Base-by-base conservation (phyloP, 2,888 invertebrate species). In the Stramonita haemastoma region DNA sequence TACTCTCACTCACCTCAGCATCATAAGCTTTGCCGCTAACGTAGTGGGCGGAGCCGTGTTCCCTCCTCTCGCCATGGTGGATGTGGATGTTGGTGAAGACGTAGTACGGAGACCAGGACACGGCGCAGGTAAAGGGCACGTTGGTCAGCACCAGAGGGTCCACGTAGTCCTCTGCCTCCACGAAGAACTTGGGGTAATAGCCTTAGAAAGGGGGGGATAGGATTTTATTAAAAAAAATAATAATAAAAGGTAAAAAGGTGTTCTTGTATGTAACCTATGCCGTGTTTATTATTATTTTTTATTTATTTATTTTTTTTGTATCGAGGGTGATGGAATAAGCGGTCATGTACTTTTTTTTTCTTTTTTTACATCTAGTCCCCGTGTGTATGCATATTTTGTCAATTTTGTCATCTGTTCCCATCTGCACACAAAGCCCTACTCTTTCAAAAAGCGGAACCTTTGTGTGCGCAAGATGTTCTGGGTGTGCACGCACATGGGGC, bases 101-200 rank as follows among this genome's bases (percentile, higher is more conserved):
- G 83, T 83, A 83, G 19, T 83, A 15, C 36, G 32, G n/a, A 36
- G 36, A 36, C 15, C 83, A 4, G 15, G 4, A 46, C 36, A 83
- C 26, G 36, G 83, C 34, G 46, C 83, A 83, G 13, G 36, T 83
- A 26, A 83, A 83, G 19, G 83, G 83, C 13, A 83, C 34, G 36
- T 36, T 26, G 13, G 15, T 83, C 11, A 36, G 36, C 19, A 83
- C 36, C 6, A 83, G 36, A 4, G 83, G 83, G 22, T 13, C 6
- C 19, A 36, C 17, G 83, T 83, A 83, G 8, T 83, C 19, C 26
- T 83, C 36, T 19, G 15, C 17, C 34, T 34, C 19, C 36, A 83
- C 36, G 36, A 36, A 83, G 83, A 83, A 83, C 83, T 83, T 83
- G 83, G 83, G 46, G 26, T 83, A 83, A 22, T 83, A 83, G 15